Conservation (phyloP, 2,113 vertebrate species). For the Budorcas taxicolor region DNA sequence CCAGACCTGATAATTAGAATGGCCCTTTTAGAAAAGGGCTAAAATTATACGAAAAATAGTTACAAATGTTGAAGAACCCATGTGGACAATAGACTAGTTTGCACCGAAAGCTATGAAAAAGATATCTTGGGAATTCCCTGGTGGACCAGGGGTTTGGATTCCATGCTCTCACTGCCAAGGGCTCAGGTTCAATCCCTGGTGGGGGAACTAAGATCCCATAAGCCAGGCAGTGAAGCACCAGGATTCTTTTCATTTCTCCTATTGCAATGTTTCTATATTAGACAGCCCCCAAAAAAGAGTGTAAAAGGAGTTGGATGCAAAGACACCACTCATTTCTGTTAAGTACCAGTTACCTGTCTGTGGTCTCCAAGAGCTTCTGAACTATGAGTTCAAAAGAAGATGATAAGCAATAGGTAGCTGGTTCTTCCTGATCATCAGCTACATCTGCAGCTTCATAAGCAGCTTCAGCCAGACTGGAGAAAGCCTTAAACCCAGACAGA, state of each 20-base stretch:
- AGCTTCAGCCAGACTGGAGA: constrained; percentile 96
- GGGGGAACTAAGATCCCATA: neutral
- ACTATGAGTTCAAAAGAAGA: constrained; percentile 98
- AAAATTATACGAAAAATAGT: neutral
- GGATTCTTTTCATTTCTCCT: neutral
- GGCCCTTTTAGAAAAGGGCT: neutral
- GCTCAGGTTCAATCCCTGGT: neutral
- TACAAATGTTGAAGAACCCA: neutral
- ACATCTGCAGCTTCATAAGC: constrained; percentile 97
- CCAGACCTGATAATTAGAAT: neutral
- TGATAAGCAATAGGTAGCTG: constrained; percentile 95
- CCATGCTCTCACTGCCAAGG: neutral
- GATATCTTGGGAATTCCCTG: neutral
- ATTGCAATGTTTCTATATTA: neutral
- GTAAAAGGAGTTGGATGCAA: neutral
- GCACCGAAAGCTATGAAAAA: neutral
- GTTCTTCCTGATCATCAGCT: constrained; percentile 96
- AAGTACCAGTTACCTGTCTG: constrained; percentile 86
- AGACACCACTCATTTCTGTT: fast-evolving
- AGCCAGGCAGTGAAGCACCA: neutral
- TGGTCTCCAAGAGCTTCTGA: constrained; percentile 97
- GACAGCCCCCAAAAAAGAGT: neutral
- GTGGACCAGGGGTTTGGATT: neutral
- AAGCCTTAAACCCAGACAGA: constrained; percentile 83
- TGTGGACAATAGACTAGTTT: neutral